These are phyloP conservation scores for Julus scanicus DNA, from an alignment of 2,888 invertebrate genomes.

Conservation along the genomic window DNA sequence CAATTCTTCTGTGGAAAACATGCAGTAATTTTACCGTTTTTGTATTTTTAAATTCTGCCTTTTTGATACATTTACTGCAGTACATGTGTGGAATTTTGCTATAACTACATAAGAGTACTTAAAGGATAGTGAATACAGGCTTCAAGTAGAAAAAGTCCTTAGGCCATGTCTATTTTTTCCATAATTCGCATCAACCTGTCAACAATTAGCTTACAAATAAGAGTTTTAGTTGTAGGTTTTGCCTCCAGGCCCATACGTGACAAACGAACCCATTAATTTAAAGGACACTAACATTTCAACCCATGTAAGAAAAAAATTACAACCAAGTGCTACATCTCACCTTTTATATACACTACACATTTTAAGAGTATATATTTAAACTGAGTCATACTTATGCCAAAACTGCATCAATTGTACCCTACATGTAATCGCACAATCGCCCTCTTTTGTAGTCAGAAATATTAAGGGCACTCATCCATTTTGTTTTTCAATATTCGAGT, in stretches of 20 bases:
- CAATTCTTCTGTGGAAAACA: too few relatives aligned
- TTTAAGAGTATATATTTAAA: background rate
- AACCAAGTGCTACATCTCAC: conserved; percentile 24
- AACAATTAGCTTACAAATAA: conserved; percentile 15
- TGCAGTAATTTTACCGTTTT: too few relatives aligned
- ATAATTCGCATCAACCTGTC: background rate
- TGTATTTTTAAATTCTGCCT: too few relatives aligned
- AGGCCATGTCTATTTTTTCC: background rate
- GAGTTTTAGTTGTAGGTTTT: background rate
- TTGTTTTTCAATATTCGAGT: conserved; percentile 5
- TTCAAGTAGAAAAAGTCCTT: background rate
- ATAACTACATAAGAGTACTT: background rate
- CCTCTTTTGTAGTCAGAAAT: conserved; percentile 7
- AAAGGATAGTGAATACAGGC: background rate
- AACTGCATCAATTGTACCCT: too few relatives aligned
- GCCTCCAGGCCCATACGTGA: background rate
- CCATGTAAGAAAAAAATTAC: background rate
- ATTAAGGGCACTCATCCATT: conserved; percentile 4
- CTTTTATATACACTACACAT: background rate
- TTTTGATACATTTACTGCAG: too few relatives aligned
- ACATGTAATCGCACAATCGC: background rate
- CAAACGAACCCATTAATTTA: background rate
- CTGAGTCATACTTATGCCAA: too few relatives aligned
- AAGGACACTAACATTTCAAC: background rate
- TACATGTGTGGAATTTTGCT: background rate